A percentile compares a stretch with the other conserved stretches of the same genome.
Evolutionary conservation across 1,140 invertebrate genomes (phyloP).

Genomic region (Hyles vespertilio): DNA sequence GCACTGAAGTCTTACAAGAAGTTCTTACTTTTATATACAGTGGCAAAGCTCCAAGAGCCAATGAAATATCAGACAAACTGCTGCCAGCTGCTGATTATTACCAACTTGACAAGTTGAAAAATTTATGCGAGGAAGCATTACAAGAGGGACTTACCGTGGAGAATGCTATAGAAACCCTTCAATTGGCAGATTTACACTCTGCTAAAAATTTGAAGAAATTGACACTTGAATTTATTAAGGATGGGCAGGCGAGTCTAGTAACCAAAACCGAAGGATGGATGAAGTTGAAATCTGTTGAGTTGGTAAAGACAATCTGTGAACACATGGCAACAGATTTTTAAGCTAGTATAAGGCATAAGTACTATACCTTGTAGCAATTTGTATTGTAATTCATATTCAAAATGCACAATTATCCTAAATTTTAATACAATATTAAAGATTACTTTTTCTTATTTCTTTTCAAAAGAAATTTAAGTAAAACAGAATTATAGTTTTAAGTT

Average conservation of each 20-base stretch:
- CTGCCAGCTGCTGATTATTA: constrained; percentile 70
- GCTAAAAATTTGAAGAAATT: constrained; percentile 49
- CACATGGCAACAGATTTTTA: constrained; percentile 60
- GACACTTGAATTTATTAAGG: constrained; percentile 65
- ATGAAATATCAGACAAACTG: constrained; percentile 61
- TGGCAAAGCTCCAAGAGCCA: constrained; percentile 78
- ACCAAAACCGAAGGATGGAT: constrained; percentile 63
- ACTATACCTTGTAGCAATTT: no score
- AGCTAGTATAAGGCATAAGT: constrained; percentile 22
- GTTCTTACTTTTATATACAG: constrained; percentile 83
- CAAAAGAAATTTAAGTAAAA: no score
- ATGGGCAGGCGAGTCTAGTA: constrained; percentile 61
- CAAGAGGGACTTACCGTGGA: constrained; percentile 64
- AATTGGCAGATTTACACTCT: constrained; percentile 63
- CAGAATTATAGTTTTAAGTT: no score
- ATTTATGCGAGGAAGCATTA: constrained; percentile 61
- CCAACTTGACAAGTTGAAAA: constrained; percentile 59
- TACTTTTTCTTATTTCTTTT: no score
- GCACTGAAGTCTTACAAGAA: constrained; percentile 79
- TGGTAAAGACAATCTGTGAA: constrained; percentile 67
- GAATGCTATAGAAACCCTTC: constrained; percentile 64
- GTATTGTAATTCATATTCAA: no score
- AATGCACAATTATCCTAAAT: no score
- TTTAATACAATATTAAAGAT: no score
- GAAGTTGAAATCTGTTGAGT: constrained; percentile 55